Base-by-base conservation (phyloP, 1,140 invertebrate genomes). In the Lepidostoma basale region DNA sequence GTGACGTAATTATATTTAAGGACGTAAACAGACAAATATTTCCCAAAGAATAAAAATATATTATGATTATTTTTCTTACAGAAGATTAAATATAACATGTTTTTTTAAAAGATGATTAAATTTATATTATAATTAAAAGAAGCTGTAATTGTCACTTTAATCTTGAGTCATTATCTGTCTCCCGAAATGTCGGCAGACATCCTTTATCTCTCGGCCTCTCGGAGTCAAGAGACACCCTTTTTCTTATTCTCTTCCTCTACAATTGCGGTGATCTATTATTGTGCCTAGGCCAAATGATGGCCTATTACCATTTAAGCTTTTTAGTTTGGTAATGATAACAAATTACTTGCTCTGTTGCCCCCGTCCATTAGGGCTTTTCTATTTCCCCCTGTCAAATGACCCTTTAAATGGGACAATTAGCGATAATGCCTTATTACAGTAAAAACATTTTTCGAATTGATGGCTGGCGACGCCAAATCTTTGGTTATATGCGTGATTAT, bases 221-320 rank as follows among this genome's bases (percentile, higher is more conserved):
- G 16, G 18, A 40, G 20, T 25, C 20, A 23, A 36, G 16, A n/a
- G 10, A 20, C 16, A 39, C 23, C 20, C 20, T 36, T 40, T 36
- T 40, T 59, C 23, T 59, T 59, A 36, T 40, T 45, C 45, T 33
- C 14, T 42, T 39, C 25, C 49, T 20, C n/a, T 28, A 45, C 62
- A 69, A 68, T 69, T 69, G 49, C 23, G 47, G 59, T 63, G 67
- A 69, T 69, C 36, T 69, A 69, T 69, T 69, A 69, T 69, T 64
- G 44, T 40, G 39, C 40, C 59, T 18, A 28, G 44, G 30, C 42
- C 44, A 60, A 70, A 70, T 39, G 68, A 54, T 47, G 62, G 54
- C 59, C 62, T 56, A 70, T 70, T 70, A 70, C 33, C 25, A 60
- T 62, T 65, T 47, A 47, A 70, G 62, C 63, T 66, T 66, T 44